Percentiles rank a stretch among this genome's conserved stretches.
These are phyloP conservation scores for Mongoloraphidia duomilia DNA, from an alignment of 2,888 invertebrate genomes.

Conservation along the genomic window DNA sequence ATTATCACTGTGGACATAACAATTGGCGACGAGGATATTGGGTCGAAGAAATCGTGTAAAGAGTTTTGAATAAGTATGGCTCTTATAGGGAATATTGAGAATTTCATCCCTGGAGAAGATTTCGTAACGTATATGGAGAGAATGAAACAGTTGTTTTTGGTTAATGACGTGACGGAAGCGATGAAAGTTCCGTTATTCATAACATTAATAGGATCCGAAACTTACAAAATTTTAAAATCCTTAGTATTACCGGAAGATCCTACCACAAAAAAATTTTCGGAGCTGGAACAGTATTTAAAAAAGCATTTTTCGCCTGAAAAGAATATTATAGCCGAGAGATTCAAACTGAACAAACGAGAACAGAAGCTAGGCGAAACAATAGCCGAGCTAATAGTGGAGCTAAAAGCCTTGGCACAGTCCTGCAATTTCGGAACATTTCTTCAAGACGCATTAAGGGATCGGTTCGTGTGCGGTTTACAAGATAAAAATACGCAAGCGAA, in stretches of 20 bases:
- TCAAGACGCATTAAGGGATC: constrained; percentile 9
- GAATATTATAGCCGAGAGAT: constrained; percentile 4
- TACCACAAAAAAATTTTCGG: too few species aligned
- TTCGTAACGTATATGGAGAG: constrained; percentile 5
- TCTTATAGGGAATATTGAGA: constrained; percentile 5
- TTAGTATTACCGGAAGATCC: too few species aligned
- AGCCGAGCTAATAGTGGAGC: constrained; percentile 4
- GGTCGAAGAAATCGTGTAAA: too few species aligned
- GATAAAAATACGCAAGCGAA: constrained; percentile 7
- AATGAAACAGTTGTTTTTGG: too few species aligned
- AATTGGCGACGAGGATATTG: too few species aligned
- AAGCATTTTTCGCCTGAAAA: constrained; percentile 4
- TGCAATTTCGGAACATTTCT: constrained; percentile 8
- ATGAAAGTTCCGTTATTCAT: constrained; percentile 5
- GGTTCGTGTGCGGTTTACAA: constrained; percentile 7
- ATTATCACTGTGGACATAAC: too few species aligned
- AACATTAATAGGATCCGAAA: constrained; percentile 3
- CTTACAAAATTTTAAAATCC: constrained; percentile 1
- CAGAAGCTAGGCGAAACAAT: constrained; percentile 3
- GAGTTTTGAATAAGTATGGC: too few species aligned
- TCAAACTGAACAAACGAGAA: too few species aligned
- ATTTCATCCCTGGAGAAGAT: neutral
- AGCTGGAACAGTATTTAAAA: too few species aligned
- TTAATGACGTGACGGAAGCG: too few species aligned
- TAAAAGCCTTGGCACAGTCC: constrained; percentile 3